Evolutionary conservation across 2,888 invertebrate species (phyloP), one percentile per base, ranked within the genome.

Genomic region (Drosophila basisetae): DNA sequence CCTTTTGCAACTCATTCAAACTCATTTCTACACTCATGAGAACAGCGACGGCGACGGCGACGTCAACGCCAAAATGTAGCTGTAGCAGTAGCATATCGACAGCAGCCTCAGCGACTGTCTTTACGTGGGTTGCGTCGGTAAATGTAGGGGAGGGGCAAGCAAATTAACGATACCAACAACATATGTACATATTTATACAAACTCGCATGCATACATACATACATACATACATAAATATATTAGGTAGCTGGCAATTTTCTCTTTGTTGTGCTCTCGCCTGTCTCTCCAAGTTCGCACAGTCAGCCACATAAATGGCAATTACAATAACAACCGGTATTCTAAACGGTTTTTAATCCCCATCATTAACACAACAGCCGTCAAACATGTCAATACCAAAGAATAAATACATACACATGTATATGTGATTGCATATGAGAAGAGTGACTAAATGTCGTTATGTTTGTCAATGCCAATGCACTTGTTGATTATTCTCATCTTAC

Each of bases 321-420:
- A 81, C 79, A 83, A 83, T 75, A 73, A 68, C 74, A 90, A 90
- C 84, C 76, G 73, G 89, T 83, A 86, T 87, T 88, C 75, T 76
- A 83, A 88, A 79, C 77, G 47, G 83, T 73, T 85, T 73, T 77
- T 60, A 78, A 71, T 79, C 56, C 7, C 75, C 55, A 68, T 76
- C 85, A 84, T 73, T 78, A 82, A 53, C 73, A 76, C 74, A 61
- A 13, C 82, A 55, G n/a, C 50, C 53, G 33, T 28, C 78, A 65
- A 65, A 71, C 69, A 33, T 56, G 58, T 70, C 67, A 16, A 43
- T 68, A 22, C 11, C 25, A 52, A 55, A 53, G 2, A 33, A n/a
- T 16, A 18, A 13, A 22, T 25, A 25, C n/a, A 13, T 31, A 53
- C 53, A 53, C 11, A 25, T 35, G 0, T 22, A 53, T 18, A 25